A percentile compares a stretch with the other conserved stretches of the same genome.
Conservation (phyloP, 1,140 invertebrate genomes). For the Plectus sambesii region DNA sequence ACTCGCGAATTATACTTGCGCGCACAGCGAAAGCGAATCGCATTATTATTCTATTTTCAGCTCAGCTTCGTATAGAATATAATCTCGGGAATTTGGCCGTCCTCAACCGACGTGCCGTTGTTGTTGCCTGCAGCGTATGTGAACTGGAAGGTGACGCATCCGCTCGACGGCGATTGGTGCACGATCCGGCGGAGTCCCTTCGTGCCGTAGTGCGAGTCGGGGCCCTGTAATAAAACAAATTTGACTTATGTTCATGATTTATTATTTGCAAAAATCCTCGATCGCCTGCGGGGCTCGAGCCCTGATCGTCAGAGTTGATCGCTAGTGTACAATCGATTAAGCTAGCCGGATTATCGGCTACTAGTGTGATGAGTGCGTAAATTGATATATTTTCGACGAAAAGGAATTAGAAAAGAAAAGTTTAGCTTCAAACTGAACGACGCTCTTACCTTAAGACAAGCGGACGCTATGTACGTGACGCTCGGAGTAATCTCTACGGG, state of each 20-base stretch:
- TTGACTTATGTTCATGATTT: neutral
- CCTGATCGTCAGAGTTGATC: too few relatives aligned
- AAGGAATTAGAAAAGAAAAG: slow-evolving; percentile 5
- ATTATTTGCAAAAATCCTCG: slow-evolving; percentile 8
- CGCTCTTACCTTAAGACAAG: slow-evolving; percentile 61
- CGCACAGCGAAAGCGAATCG: too few relatives aligned
- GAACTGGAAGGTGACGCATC: slow-evolving; percentile 70
- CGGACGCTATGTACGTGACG: slow-evolving; percentile 68
- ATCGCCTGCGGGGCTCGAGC: too few relatives aligned
- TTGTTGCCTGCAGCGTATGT: slow-evolving; percentile 73
- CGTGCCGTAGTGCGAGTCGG: slow-evolving; percentile 74
- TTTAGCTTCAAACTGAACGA: slow-evolving; percentile 5
- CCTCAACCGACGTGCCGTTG: slow-evolving; percentile 77
- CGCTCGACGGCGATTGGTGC: slow-evolving; percentile 61
- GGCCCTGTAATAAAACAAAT: slow-evolving; percentile 56
- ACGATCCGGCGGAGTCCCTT: slow-evolving; percentile 65
- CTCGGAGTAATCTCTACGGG: slow-evolving; percentile 69
- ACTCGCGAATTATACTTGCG: too few relatives aligned
- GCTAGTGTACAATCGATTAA: too few relatives aligned
- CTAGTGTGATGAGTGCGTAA: too few relatives aligned
- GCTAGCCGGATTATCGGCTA: too few relatives aligned
- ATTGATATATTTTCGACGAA: too few relatives aligned
- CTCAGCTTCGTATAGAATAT: slow-evolving; percentile 63
- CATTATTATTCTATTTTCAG: too few relatives aligned
- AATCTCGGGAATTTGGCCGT: slow-evolving; percentile 78